A percentile compares a stretch with the other conserved stretches of the same genome.
Evolutionary conservation across 2,113 vertebrate genomes (phyloP).

Genomic region (Fulmarus glacialis): DNA sequence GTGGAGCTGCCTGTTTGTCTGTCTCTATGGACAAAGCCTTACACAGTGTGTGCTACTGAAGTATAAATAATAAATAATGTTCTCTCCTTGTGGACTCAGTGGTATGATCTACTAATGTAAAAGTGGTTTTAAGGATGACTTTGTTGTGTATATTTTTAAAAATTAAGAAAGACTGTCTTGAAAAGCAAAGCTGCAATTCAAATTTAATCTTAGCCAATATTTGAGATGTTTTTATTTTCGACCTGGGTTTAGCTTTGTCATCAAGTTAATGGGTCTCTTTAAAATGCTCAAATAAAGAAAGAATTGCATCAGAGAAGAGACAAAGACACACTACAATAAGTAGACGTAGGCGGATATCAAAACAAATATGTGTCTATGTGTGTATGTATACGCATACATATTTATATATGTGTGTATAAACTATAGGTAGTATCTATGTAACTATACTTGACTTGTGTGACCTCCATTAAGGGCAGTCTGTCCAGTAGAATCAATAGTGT

Average conservation of each 20-base stretch:
- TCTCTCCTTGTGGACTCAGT: neutral
- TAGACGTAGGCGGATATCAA: neutral
- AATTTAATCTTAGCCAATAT: neutral
- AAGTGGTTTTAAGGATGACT: neutral
- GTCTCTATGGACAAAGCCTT: neutral
- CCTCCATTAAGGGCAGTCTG: neutral
- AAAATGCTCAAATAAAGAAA: neutral
- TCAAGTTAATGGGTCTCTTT: neutral
- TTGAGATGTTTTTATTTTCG: neutral
- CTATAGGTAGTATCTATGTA: neutral
- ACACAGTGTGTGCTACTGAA: neutral
- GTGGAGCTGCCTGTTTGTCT: neutral
- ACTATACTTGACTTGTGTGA: neutral
- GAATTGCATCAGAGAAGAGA: neutral
- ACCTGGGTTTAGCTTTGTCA: neutral
- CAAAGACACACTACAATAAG: neutral
- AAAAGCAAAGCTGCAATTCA: neutral
- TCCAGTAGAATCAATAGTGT: neutral
- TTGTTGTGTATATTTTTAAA: neutral
- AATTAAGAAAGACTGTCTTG: neutral
- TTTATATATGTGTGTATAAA: neutral
- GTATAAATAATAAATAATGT: constrained; percentile 11
- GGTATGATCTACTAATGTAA: neutral
- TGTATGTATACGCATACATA: neutral
- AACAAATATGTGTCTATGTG: neutral